A percentile compares a stretch with the other conserved stretches of the same genome.
phyloP scores from a whole-genome alignment of 2,888 invertebrate species.

The Nomada hirtipes region DNA sequence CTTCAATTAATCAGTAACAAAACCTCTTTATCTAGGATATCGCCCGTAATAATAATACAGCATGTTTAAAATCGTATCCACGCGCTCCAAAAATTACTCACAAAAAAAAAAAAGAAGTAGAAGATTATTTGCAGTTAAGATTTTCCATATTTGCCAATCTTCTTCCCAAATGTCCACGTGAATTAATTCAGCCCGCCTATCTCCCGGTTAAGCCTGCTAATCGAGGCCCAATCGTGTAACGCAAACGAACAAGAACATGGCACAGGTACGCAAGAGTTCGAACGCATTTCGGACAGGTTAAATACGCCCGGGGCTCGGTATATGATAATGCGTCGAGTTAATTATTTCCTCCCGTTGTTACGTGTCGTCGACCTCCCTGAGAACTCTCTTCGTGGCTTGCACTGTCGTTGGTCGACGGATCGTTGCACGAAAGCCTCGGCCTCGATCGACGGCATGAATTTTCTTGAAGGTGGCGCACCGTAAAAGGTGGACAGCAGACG shows the following conservation, averaged over 20 bases:
- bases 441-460: conserved; percentile 48
- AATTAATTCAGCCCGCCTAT: too few species aligned
- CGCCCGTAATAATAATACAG: too few species aligned
- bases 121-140: too few species aligned
- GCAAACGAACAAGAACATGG: neutral
- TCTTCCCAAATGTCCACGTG: too few species aligned
- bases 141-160: too few species aligned
- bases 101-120: too few species aligned
- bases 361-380: conserved; percentile 67
- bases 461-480: conserved; percentile 12
- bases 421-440: conserved; percentile 48
- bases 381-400: conserved; percentile 56
- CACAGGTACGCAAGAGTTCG: neutral
- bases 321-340: conserved; percentile 66
- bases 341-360: conserved; percentile 69
- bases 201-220: neutral
- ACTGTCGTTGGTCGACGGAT: conserved; percentile 36
- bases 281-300: conserved; percentile 50
- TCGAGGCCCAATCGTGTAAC: too few species aligned
- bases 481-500: neutral
- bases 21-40: too few species aligned
- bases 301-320: conserved; percentile 35
- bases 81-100: too few species aligned
- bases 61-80: too few species aligned
- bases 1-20: too few species aligned